These are phyloP conservation scores for Triops cancriformis DNA, from an alignment of 1,140 invertebrate genomes.

Conservation along the genomic window DNA sequence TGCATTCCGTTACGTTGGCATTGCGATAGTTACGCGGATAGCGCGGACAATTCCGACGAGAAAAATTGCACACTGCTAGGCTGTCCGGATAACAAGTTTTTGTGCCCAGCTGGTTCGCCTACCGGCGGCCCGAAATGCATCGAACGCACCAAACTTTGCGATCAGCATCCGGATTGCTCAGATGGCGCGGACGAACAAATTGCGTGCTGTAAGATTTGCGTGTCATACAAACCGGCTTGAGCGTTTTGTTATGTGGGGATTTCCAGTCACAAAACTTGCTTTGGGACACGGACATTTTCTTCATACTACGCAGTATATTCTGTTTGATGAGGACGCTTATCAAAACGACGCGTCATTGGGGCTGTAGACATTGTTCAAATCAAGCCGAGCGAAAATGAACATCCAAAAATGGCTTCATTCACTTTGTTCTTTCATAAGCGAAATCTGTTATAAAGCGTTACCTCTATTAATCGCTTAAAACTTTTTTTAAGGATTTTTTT, in stretches of 20 bases:
- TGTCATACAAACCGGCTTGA: no score
- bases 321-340: no score
- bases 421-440: not conserved
- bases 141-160: constrained; percentile 74
- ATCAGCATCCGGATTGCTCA: constrained; percentile 77
- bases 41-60: constrained; percentile 58
- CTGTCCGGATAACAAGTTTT: constrained; percentile 85
- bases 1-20: constrained; percentile 68
- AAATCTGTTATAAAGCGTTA: not conserved
- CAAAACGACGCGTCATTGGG: no score
- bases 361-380: no score
- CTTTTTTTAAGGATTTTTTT: no score
- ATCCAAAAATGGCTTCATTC: no score
- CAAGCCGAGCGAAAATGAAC: no score
- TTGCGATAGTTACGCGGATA: constrained; percentile 39
- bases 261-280: no score
- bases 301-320: no score
- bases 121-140: constrained; percentile 75
- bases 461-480: no score
- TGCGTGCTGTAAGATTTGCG: constrained; percentile 67
- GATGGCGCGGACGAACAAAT: constrained; percentile 82
- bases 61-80: constrained; percentile 77
- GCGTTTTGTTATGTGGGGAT: no score
- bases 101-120: constrained; percentile 66
- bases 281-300: no score